Evolutionary conservation across 2,113 vertebrate species (phyloP), one percentile per base, ranked within the genome.

Genomic region (human): DNA sequence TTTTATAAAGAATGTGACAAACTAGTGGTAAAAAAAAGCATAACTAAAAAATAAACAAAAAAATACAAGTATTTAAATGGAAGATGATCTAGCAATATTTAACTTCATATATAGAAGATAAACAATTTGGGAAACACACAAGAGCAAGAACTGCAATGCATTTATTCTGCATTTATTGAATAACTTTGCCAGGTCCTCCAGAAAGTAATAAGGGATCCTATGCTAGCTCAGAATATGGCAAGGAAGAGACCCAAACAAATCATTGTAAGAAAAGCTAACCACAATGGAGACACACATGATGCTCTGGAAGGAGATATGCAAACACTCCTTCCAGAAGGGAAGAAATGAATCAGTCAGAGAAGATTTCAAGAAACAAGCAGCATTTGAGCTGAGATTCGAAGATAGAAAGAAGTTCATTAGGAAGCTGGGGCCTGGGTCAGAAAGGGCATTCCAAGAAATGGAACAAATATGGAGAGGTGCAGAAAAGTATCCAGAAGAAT

Each of bases 261-360:
- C 7, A 30, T 16, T 17, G 0, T 38, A 11, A 52, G 57, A 20
- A 38, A 45, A n/a, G 35, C 6, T 40, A 64, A 48, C 8, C 1
- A n/a, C 30, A 1, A 8, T 0, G 57, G 43, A 52, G 38, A 48
- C 1, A 3, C n/a, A 10, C 14, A 5, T 2, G 14, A 35, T 12
- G 3, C 17, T 52, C 57, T 16, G 38, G 27, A 90, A 38, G 48
- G 12, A 32, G 18, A 75, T 16, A 43, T 45, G 16, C 20, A 64
- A 27, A 6, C 18, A n/a, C 30, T 86, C 30, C 57, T 68, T 93
- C n/a, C 22, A 40, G 48, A 40, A 12, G 8, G 40, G 16, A 84
- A 9, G 18, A 13, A 72, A 23, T 6, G 35, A 59, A 20, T 81
- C 66, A 40, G 38, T 30, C 38, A 52, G 81, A 88, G 61, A 43